A percentile compares a stretch with the other conserved stretches of the same genome.
Evolutionary conservation across 2,797 vertebrate species (phyloP).

Genomic region (Anomalospiza imberbis): DNA sequence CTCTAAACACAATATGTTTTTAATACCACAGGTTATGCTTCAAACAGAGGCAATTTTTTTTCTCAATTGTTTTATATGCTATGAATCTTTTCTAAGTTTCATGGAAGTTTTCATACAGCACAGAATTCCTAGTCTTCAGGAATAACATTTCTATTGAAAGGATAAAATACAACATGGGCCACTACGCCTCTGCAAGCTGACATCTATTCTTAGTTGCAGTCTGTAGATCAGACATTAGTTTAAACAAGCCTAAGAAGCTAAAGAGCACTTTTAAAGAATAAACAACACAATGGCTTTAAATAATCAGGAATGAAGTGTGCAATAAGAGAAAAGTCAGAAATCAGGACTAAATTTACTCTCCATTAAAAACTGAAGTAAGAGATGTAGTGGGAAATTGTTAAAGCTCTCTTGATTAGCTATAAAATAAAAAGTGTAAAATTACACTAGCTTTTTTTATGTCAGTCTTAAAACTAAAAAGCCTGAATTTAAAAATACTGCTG

Average conservation of each 20-base stretch:
- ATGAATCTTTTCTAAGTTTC: background rate
- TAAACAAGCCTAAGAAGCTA: background rate
- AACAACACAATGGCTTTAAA: background rate
- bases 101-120: background rate
- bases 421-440: background rate
- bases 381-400: background rate
- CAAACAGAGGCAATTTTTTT: background rate
- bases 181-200: background rate
- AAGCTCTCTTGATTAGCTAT: background rate
- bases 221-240: background rate
- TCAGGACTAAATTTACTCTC: background rate
- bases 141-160: background rate
- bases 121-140: background rate
- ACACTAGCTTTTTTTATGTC: background rate
- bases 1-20: background rate
- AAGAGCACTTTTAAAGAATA: background rate
- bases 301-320: background rate
- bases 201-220: background rate
- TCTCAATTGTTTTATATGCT: background rate
- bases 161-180: background rate
- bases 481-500: background rate
- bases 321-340: background rate
- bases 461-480: background rate
- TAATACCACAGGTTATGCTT: background rate
- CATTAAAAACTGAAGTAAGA: background rate